Conservation (phyloP, 2,797 vertebrate genomes). For the Bradypus variegatus region DNA sequence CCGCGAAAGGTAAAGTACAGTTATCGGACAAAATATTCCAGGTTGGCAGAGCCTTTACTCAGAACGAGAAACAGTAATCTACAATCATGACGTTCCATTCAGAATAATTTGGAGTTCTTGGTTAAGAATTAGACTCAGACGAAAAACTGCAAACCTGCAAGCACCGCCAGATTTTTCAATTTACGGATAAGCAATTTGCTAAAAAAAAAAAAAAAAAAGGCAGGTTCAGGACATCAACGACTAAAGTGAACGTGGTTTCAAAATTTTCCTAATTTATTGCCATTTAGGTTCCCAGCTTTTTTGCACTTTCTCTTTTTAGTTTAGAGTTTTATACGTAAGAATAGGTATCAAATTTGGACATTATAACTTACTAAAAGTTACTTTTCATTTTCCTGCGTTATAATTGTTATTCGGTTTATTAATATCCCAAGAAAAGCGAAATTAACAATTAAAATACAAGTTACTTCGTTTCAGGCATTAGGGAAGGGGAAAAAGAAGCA, state of each 20-base stretch:
- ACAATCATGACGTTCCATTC: background rate
- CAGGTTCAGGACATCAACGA: constrained; percentile 14
- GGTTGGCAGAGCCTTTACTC: background rate
- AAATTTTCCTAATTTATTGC: background rate
- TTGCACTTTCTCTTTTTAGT: background rate
- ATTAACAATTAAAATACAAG: background rate
- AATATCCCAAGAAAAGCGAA: background rate
- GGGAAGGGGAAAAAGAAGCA: background rate
- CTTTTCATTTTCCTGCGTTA: background rate
- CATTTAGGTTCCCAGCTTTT: background rate
- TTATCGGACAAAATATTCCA: background rate
- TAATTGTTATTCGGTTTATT: background rate
- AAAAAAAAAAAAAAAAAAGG: background rate
- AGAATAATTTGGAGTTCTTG: constrained; percentile 21
- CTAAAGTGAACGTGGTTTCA: background rate
- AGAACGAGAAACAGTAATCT: constrained; percentile 34
- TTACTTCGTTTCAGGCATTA: background rate
- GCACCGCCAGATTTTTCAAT: background rate
- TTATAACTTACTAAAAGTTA: background rate
- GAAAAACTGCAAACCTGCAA: background rate
- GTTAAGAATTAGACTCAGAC: constrained; percentile 18
- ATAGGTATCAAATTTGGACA: background rate
- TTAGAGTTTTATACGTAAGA: background rate
- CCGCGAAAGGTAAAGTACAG: background rate
- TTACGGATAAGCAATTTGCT: background rate